These are phyloP conservation scores for Gallinago media DNA, from an alignment of 2,113 vertebrate genomes.

Conservation along the genomic window DNA sequence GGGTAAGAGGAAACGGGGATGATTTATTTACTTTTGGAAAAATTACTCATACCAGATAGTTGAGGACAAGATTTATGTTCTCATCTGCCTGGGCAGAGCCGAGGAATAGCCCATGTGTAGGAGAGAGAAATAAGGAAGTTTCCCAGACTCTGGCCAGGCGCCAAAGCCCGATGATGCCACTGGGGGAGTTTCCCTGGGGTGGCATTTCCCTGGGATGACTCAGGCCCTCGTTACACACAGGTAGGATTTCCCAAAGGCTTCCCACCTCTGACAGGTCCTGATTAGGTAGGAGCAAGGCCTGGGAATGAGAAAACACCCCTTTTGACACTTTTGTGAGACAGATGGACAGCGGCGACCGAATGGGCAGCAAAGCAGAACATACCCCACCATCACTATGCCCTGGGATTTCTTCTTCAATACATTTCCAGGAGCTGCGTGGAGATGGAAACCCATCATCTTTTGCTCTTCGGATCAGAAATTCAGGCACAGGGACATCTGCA, in stretches of 20 bases:
- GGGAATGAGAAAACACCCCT: neutral
- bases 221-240: neutral
- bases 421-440: fast-evolving
- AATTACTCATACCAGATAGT: neutral
- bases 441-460: neutral
- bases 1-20: neutral
- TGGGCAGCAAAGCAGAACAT: fast-evolving
- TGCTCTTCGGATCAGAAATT: neutral
- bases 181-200: neutral
- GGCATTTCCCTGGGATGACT: neutral
- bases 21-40: conserved; percentile 13
- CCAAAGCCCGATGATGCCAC: neutral
- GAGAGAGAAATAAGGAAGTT: neutral
- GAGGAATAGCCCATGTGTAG: neutral
- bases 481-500: neutral
- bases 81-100: neutral
- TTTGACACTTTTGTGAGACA: neutral
- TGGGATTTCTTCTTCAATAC: neutral
- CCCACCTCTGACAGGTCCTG: fast-evolving
- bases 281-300: neutral
- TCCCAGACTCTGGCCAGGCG: neutral
- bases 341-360: neutral
- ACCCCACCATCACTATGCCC: fast-evolving
- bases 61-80: neutral
- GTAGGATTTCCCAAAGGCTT: neutral